Percentiles rank a stretch among this genome's conserved stretches.
These are phyloP conservation scores for Aspidiotus destructor DNA, from an alignment of 2,888 invertebrate genomes.

Conservation along the genomic window DNA sequence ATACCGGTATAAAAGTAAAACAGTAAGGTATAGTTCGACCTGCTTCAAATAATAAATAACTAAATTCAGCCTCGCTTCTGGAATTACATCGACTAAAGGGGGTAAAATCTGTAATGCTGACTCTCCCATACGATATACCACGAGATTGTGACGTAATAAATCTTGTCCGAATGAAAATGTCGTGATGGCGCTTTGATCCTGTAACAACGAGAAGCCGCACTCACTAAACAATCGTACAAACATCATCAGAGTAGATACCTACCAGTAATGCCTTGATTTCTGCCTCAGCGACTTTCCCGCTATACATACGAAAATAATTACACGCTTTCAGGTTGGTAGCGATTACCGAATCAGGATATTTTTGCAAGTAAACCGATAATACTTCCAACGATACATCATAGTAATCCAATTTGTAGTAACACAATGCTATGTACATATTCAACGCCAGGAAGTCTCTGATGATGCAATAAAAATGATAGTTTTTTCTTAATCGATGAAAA, in stretches of 20 bases:
- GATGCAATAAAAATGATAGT: constrained; percentile 39
- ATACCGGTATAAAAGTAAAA: too few species aligned
- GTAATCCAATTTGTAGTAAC: constrained; percentile 97
- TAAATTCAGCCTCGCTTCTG: constrained; percentile 91
- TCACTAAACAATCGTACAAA: neutral
- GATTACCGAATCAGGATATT: constrained; percentile 85
- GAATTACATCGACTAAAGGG: constrained; percentile 83
- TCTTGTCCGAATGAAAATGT: constrained; percentile 56
- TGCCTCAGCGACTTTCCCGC: constrained; percentile 87
- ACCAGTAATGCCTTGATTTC: constrained; percentile 68
- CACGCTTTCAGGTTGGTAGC: constrained; percentile 88
- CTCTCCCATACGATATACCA: constrained; percentile 88
- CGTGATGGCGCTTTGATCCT: constrained; percentile 55
- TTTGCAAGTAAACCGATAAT: constrained; percentile 82
- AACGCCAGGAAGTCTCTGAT: constrained; percentile 79
- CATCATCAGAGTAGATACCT: constrained; percentile 22
- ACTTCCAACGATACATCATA: constrained; percentile 97
- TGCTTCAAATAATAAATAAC: constrained; percentile 87
- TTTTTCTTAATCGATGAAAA: neutral
- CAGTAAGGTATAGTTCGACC: constrained; percentile 37
- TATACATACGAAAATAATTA: constrained; percentile 75
- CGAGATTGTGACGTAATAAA: constrained; percentile 86
- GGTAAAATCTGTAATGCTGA: constrained; percentile 89
- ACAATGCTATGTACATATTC: constrained; percentile 93
- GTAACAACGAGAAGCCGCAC: neutral